phyloP scores from a whole-genome alignment of 1,140 invertebrate genomes.

The Drosophila pseudoananassae region DNA sequence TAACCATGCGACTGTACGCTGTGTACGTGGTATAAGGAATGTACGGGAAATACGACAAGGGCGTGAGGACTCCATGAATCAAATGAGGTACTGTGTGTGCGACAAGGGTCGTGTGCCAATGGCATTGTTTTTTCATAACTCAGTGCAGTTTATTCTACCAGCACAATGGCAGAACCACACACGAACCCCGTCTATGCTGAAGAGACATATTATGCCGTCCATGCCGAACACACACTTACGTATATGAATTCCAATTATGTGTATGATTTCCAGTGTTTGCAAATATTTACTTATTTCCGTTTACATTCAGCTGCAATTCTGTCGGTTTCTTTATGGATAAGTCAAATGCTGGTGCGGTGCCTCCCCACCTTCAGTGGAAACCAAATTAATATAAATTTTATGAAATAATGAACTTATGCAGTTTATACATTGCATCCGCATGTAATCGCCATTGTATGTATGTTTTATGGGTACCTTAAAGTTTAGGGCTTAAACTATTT shows the following conservation, averaged over 20 bases:
- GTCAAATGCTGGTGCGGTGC: not conserved
- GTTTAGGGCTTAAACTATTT: too few species aligned
- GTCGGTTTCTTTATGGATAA: slow-evolving; percentile 57
- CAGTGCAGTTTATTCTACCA: slow-evolving; percentile 58
- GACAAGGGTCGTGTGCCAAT: slow-evolving; percentile 37
- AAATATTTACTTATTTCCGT: slow-evolving; percentile 72
- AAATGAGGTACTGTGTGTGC: slow-evolving; percentile 35
- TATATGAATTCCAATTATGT: slow-evolving; percentile 74
- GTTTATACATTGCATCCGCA: too few species aligned
- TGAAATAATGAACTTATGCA: too few species aligned
- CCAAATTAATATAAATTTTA: too few species aligned
- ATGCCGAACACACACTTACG: slow-evolving; percentile 30
- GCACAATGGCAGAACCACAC: slow-evolving; percentile 48
- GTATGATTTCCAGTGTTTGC: slow-evolving; percentile 74
- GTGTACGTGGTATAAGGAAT: slow-evolving; percentile 21
- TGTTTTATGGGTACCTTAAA: too few species aligned
- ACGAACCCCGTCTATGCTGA: not conserved
- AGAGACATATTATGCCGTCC: too few species aligned
- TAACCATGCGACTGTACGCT: slow-evolving; percentile 6
- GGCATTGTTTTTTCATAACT: slow-evolving; percentile 75
- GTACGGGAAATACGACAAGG: slow-evolving; percentile 3
- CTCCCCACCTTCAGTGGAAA: not conserved
- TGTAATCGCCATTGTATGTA: too few species aligned
- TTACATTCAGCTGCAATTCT: slow-evolving; percentile 75
- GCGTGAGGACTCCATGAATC: slow-evolving; percentile 38